phyloP scores from a whole-genome alignment of 2,797 vertebrate species.

The Alauda arvensis region DNA sequence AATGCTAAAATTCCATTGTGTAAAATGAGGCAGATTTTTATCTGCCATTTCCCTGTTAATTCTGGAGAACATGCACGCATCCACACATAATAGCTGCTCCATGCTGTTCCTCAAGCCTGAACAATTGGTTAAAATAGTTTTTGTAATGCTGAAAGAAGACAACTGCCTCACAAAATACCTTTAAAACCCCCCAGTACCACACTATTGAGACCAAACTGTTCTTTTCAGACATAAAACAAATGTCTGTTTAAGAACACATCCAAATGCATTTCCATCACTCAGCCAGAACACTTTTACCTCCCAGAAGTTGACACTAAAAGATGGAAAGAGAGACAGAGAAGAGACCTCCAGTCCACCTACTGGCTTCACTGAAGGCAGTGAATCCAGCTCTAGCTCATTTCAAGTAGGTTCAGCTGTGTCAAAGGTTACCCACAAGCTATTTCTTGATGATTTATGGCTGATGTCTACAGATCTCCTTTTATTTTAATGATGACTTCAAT shows the following conservation, averaged over 20 bases:
- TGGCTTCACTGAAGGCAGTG: conserved; percentile 57
- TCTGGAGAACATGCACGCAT: background rate
- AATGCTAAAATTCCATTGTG: conserved; percentile 42
- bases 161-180: conserved; percentile 44
- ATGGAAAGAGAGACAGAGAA: background rate
- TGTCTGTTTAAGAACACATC: conserved; percentile 56
- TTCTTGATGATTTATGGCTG: conserved; percentile 63
- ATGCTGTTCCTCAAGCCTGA: conserved; percentile 28
- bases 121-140: conserved; percentile 48
- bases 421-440: conserved; percentile 67
- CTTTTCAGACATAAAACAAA: conserved; percentile 55
- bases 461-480: conserved; percentile 60
- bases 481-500: conserved; percentile 67
- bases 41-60: conserved; percentile 23
- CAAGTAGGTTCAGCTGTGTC: conserved; percentile 58
- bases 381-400: conserved; percentile 51
- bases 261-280: conserved; percentile 57
- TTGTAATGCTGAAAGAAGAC: conserved; percentile 43
- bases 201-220: conserved; percentile 33
- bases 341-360: conserved; percentile 53
- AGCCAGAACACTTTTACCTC: conserved; percentile 31
- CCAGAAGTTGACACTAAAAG: conserved; percentile 48
- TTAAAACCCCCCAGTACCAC: conserved; percentile 30
- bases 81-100: conserved; percentile 23
- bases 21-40: conserved; percentile 50